Conservation (phyloP, 1,140 invertebrate species). For the Pseudomyrmex pallidus region DNA sequence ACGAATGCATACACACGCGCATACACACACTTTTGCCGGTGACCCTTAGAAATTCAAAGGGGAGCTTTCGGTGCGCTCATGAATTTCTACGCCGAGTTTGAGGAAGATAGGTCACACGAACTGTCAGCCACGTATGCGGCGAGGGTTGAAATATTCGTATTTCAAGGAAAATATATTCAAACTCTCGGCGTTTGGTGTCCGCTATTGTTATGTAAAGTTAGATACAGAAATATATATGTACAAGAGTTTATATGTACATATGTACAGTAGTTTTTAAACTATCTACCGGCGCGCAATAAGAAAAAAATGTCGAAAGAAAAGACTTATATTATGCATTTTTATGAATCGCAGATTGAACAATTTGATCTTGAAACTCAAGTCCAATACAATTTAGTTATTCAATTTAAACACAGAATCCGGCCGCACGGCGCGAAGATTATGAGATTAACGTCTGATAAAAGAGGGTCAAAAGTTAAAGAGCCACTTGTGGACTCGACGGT, state of each 20-base stretch:
- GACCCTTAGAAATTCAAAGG: conserved; percentile 66
- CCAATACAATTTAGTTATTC: conserved; percentile 56
- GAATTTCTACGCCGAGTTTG: conserved; percentile 63
- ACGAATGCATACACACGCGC: neutral
- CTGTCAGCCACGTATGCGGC: conserved; percentile 25
- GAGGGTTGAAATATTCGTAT: conserved; percentile 62
- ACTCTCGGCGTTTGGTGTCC: conserved; percentile 10
- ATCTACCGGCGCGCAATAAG: no score
- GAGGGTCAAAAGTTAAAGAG: conserved; percentile 86
- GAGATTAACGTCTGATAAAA: conserved; percentile 84
- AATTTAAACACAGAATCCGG: conserved; percentile 43
- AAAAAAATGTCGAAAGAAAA: neutral
- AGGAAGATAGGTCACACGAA: conserved; percentile 63
- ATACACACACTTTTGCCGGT: conserved; percentile 15
- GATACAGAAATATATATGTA: neutral
- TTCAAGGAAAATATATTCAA: conserved; percentile 49
- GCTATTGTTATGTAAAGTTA: conserved; percentile 47
- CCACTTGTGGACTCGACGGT: conserved; percentile 85
- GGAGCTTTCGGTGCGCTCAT: conserved; percentile 59
- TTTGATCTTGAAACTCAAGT: conserved; percentile 17
- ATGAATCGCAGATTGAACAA: neutral
- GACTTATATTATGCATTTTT: neutral
- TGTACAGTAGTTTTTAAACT: no score
- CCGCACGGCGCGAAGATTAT: conserved; percentile 77
- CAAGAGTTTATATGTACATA: no score